A percentile compares a stretch with the other conserved stretches of the same genome.
These are phyloP conservation scores for Strix uralensis DNA, from an alignment of 2,113 vertebrate genomes.

Conservation along the genomic window DNA sequence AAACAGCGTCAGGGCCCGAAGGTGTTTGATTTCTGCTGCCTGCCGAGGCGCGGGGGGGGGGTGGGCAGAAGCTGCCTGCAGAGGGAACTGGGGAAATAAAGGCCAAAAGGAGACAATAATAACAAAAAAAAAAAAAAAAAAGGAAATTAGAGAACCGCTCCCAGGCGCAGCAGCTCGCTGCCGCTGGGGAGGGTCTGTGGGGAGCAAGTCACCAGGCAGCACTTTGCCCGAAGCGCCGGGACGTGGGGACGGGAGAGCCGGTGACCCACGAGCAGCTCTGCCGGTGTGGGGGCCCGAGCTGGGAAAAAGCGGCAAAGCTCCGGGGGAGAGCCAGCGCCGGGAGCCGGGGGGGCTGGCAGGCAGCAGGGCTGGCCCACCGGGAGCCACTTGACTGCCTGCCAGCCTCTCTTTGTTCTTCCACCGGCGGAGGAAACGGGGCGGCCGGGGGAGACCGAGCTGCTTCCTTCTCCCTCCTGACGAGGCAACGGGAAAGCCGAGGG, in stretches of 20 bases:
- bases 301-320: background rate
- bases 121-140: background rate
- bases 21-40: conserved; percentile 4
- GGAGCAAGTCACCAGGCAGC: background rate
- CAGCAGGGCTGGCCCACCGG: conserved; percentile 21
- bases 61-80: background rate
- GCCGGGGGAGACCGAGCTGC: background rate
- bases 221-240: background rate
- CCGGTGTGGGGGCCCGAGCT: no score
- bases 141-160: background rate
- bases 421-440: conserved; percentile 29
- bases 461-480: conserved; percentile 22
- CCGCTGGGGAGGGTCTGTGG: background rate
- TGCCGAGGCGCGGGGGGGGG: accelerated
- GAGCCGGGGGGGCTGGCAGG: background rate
- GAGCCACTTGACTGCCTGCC: conserved; percentile 51
- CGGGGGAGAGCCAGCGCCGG: background rate
- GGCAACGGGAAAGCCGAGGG: background rate
- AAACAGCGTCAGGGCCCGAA: background rate
- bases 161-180: background rate
- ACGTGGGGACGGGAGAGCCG: background rate
- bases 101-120: conserved; percentile 21
- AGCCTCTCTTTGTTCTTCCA: conserved; percentile 61
- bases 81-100: conserved; percentile 7
- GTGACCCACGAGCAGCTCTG: background rate